A percentile compares a stretch with the other conserved stretches of the same genome.
These are phyloP conservation scores for Tympanuchus pallidicinctus DNA, from an alignment of 2,113 vertebrate species.

Conservation along the genomic window DNA sequence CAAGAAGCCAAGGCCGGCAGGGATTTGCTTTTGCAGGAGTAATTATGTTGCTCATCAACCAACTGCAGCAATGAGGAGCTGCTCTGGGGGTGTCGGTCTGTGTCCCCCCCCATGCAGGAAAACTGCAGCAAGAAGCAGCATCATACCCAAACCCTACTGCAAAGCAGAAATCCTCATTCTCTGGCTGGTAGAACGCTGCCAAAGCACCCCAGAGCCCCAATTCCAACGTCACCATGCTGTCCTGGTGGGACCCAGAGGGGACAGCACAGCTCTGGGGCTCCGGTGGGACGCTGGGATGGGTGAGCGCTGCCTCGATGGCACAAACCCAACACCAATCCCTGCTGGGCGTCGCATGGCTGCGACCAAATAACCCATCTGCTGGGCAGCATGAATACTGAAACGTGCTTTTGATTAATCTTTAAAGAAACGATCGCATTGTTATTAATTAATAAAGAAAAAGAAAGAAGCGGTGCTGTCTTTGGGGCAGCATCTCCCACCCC, in stretches of 20 bases:
- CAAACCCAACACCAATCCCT: background rate
- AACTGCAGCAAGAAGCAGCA: background rate
- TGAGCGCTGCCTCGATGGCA: background rate
- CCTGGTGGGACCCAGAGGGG: background rate
- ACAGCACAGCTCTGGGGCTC: background rate
- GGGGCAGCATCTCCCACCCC: background rate
- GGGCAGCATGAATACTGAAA: background rate
- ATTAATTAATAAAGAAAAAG: too few species aligned
- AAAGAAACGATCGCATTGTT: background rate
- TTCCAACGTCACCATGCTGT: background rate
- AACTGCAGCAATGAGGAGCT: background rate
- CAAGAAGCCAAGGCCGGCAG: conserved; percentile 17
- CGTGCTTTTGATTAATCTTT: background rate
- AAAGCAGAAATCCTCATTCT: background rate
- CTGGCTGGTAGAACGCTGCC: background rate
- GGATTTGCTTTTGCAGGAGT: conserved; percentile 54
- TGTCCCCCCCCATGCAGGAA: rapidly evolving
- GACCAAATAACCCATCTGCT: background rate
- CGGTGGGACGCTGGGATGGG: background rate
- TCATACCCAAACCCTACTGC: background rate
- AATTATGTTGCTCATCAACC: background rate
- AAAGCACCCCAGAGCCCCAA: background rate
- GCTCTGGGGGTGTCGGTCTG: rapidly evolving
- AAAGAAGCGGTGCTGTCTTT: background rate
- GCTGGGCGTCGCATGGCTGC: background rate